These are phyloP conservation scores for Hypsopygia costalis DNA, from an alignment of 2,888 invertebrate genomes.

Conservation along the genomic window DNA sequence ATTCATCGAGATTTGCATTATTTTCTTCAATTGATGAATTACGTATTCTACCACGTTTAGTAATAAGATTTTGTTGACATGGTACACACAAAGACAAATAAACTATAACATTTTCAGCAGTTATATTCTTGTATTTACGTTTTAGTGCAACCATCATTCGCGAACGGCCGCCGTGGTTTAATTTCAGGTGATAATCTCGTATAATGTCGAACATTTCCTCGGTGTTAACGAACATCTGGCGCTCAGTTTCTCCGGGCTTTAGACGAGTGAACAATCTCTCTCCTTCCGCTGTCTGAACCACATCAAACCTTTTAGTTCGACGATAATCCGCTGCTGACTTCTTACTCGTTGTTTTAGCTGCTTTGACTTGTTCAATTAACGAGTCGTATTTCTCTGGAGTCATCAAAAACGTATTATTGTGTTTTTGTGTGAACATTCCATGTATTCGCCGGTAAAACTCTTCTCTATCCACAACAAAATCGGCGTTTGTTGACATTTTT, in stretches of 20 bases:
- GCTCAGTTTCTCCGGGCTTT: conserved; percentile 23
- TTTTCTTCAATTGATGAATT: neutral
- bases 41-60: conserved; percentile 21
- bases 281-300: conserved; percentile 34
- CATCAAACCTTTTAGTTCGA: conserved; percentile 39
- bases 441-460: conserved; percentile 38
- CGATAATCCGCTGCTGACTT: conserved; percentile 41
- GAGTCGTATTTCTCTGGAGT: conserved; percentile 35
- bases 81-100: conserved; percentile 41
- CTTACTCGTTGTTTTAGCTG: conserved; percentile 26
- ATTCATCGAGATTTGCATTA: neutral
- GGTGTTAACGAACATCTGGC: conserved; percentile 33
- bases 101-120: conserved; percentile 39
- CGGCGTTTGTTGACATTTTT: conserved; percentile 11
- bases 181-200: conserved; percentile 36
- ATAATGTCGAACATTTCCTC: conserved; percentile 54
- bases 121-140: conserved; percentile 45
- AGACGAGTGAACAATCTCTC: conserved; percentile 33
- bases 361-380: conserved; percentile 38
- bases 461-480: conserved; percentile 30
- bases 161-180: conserved; percentile 45
- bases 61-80: conserved; percentile 27
- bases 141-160: conserved; percentile 43
- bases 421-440: conserved; percentile 29
- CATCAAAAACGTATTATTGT: conserved; percentile 35